Base-by-base conservation (phyloP, 2,888 invertebrate species). In the Sinelater perroti region DNA sequence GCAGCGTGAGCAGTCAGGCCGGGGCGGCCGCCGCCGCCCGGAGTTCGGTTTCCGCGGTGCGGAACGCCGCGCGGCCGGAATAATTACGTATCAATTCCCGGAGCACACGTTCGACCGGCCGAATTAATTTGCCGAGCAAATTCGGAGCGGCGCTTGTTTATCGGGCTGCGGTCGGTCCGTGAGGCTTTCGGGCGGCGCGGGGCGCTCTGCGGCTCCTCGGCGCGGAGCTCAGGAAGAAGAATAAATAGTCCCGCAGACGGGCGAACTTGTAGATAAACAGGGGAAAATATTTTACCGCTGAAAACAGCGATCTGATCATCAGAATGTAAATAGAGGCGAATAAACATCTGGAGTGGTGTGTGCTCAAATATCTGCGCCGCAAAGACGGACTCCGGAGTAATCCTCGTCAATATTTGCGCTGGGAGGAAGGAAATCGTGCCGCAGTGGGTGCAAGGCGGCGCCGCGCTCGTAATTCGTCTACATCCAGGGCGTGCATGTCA, bases 291-390 rank as follows among this genome's bases (percentile, higher is more conserved):
- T 56, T 56, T 51, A 54, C 16, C 56, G 59, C 46, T 45, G 36
- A 54, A 63, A 61, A 62, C 64, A 55, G 62, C 63, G 56, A 64
- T 63, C 53, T 61, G 63, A 64, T 64, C 63, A 64, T 64, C 63
- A 52, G 38, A 60, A 64, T 36, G 63, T 61, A 64, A 63, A 64
- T 61, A 64, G 31, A 47, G 54, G 52, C 30, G 36, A 59, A 60
- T 52, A 61, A 54, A 56, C 60, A 58, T 61, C 56, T 53, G 52
- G 47, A 47, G 56, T 51, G 55, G 51, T 62, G 49, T 56, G 60
- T 62, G 57, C 56, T 59, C 59, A 58, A 61, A 61, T 56, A 60
- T 59, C 57, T 59, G 36, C 51, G 53, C 58, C 64, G 55, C 64
- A 62, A 58, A 54, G 59, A 59, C 46, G 59, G 51, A 58, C 59